Percentiles rank a stretch among this genome's conserved stretches.
These are phyloP conservation scores for Cynopterus brachyotis DNA, from an alignment of 2,113 vertebrate genomes.

Conservation along the genomic window DNA sequence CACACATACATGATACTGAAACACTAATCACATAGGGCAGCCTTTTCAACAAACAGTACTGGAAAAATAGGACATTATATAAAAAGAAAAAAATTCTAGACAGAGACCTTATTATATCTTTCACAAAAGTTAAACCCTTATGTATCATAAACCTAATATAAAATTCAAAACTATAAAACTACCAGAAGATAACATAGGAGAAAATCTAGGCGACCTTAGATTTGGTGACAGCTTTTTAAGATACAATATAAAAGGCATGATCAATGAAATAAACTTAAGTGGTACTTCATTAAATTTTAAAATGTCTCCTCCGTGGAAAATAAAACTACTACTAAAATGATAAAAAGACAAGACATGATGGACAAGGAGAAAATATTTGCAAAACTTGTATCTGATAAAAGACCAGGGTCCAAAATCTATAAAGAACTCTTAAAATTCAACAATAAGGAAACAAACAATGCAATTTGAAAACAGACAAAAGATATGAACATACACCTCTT, in stretches of 20 bases:
- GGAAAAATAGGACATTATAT: not conserved
- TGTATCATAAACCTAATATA: not conserved
- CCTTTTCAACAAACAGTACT: not conserved
- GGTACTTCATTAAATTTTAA: not conserved
- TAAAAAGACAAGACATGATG: not conserved
- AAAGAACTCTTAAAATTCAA: conserved; percentile 7
- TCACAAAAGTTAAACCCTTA: not conserved
- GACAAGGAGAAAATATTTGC: not conserved
- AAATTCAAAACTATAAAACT: conserved; percentile 15
- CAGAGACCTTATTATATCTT: not conserved
- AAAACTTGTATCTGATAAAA: not conserved
- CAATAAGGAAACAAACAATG: not conserved
- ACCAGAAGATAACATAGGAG: not conserved
- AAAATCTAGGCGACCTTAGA: not conserved
- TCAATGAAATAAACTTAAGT: not conserved
- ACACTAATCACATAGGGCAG: not conserved
- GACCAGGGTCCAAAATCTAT: not conserved
- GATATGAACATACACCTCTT: not conserved
- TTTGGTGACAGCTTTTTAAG: conserved; percentile 41
- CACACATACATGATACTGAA: not conserved
- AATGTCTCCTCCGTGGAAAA: not conserved
- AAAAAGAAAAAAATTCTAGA: not conserved
- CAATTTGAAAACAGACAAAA: not conserved
- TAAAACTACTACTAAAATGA: not conserved
- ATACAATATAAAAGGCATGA: not conserved